A percentile compares a stretch with the other conserved stretches of the same genome.
These are phyloP conservation scores for Chaenocephalus aceratus DNA, from an alignment of 2,113 vertebrate genomes.

Conservation along the genomic window DNA sequence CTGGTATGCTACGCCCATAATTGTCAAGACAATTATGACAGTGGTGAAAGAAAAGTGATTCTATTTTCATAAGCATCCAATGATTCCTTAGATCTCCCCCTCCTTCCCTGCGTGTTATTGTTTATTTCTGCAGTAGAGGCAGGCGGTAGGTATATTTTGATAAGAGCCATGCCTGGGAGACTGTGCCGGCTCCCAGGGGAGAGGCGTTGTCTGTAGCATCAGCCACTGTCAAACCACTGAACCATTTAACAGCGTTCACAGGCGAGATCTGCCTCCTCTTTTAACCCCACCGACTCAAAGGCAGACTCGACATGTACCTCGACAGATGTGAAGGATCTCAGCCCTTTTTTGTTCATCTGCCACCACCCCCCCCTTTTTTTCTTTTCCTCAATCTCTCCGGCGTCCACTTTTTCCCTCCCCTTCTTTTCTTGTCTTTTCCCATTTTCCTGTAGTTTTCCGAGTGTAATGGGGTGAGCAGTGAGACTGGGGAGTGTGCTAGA, in stretches of 20 bases:
- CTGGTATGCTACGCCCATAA: conserved; percentile 64
- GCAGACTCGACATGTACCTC: conserved; percentile 77
- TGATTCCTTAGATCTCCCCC: conserved; percentile 66
- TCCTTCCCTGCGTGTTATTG: conserved; percentile 76
- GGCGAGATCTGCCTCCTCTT: conserved; percentile 79
- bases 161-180: conserved; percentile 77
- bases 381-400: conserved; percentile 28
- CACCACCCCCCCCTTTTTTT: background rate
- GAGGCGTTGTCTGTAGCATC: conserved; percentile 81
- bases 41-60: conserved; percentile 62
- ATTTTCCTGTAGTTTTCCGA: conserved; percentile 69
- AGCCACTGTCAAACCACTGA: conserved; percentile 86
- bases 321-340: conserved; percentile 77
- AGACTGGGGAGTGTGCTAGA: conserved; percentile 62
- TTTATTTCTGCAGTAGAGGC: conserved; percentile 71
- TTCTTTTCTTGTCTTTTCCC: conserved; percentile 49
- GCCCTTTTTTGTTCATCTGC: conserved; percentile 39
- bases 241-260: conserved; percentile 86
- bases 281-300: conserved; percentile 82
- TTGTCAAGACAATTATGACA: conserved; percentile 76
- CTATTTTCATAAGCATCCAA: conserved; percentile 70
- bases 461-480: conserved; percentile 76
- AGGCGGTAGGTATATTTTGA: conserved; percentile 79
- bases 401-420: conserved; percentile 43
- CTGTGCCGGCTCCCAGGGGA: conserved; percentile 74